Percentiles rank a stretch among this genome's conserved stretches.
Evolutionary conservation across 2,888 invertebrate genomes (phyloP).

Genomic region (Lordiphosa fenestrarum): DNA sequence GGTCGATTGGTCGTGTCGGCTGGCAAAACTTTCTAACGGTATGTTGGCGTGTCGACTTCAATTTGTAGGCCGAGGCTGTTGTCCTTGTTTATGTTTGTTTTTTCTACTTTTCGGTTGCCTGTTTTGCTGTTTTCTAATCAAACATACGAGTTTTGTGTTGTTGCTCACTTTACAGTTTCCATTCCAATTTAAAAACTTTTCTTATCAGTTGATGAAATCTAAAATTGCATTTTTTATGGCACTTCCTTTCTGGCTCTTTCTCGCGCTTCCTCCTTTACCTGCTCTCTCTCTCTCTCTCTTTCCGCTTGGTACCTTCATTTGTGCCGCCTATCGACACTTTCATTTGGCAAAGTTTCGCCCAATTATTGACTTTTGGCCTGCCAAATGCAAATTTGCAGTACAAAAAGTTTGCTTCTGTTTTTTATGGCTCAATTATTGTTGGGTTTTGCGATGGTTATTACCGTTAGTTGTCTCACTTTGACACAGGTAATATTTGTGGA

Average conservation of each 20-base stretch:
- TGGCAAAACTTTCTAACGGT: conserved; percentile 66
- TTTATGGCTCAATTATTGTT: conserved; percentile 15
- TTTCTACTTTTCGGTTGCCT: conserved; percentile 6
- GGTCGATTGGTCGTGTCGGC: conserved; percentile 30
- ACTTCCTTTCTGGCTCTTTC: conserved; percentile 56
- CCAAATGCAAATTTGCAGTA: conserved; percentile 11
- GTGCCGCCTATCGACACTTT: conserved; percentile 66
- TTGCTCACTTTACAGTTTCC: conserved; percentile 69
- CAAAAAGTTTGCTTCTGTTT: conserved; percentile 15
- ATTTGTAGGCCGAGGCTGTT: conserved; percentile 60
- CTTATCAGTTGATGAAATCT: conserved; percentile 76
- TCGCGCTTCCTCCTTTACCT: conserved; percentile 1
- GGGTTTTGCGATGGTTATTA: conserved; percentile 29
- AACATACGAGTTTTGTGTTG: conserved; percentile 45
- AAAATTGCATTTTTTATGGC: conserved; percentile 76
- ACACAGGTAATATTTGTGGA: not conserved
- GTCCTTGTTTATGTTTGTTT: conserved; percentile 36
- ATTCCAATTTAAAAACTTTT: conserved; percentile 75
- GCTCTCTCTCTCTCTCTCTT: conserved; percentile 4
- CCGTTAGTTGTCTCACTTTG: conserved; percentile 32
- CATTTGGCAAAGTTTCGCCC: conserved; percentile 53
- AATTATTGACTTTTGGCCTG: conserved; percentile 42
- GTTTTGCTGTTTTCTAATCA: conserved; percentile 62
- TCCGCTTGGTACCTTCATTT: conserved; percentile 16
- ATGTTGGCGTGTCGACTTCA: conserved; percentile 67